Conservation (phyloP, 2,113 vertebrate genomes). For the Condylura cristata region DNA sequence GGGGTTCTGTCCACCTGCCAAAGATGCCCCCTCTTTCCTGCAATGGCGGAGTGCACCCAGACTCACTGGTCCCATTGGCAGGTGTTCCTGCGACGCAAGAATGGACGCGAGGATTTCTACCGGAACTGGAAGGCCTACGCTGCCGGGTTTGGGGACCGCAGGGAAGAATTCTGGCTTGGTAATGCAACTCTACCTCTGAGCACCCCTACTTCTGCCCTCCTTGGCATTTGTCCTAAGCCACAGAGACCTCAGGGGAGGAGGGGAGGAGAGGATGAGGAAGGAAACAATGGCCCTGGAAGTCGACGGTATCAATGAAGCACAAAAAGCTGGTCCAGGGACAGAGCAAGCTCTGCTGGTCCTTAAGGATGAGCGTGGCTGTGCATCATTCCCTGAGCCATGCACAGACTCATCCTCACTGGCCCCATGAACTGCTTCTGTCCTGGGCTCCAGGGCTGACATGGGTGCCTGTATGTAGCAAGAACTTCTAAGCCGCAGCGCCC, state of each 20-base stretch:
- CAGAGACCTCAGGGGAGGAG: too few relatives aligned
- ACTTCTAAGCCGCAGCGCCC: not conserved
- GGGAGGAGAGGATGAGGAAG: not conserved
- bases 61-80: conserved; percentile 67
- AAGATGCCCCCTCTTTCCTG: not conserved
- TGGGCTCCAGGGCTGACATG: not conserved
- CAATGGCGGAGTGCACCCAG: not conserved
- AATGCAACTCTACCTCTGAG: not conserved
- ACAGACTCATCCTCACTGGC: not conserved
- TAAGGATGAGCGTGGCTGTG: not conserved
- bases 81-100: conserved; percentile 96
- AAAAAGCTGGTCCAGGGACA: not conserved
- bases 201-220: not conserved
- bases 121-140: conserved; percentile 96
- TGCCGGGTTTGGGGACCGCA: conserved; percentile 94
- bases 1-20: not conserved
- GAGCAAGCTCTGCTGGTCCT: not conserved
- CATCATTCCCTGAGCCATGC: not conserved
- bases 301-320: not conserved
- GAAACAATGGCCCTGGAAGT: not conserved
- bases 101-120: conserved; percentile 95
- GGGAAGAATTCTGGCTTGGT: conserved; percentile 98
- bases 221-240: not conserved
- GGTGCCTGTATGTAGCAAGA: not conserved
- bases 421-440: not conserved